These are phyloP conservation scores for Campoletis raptor DNA, from an alignment of 2,888 invertebrate species.

Conservation along the genomic window DNA sequence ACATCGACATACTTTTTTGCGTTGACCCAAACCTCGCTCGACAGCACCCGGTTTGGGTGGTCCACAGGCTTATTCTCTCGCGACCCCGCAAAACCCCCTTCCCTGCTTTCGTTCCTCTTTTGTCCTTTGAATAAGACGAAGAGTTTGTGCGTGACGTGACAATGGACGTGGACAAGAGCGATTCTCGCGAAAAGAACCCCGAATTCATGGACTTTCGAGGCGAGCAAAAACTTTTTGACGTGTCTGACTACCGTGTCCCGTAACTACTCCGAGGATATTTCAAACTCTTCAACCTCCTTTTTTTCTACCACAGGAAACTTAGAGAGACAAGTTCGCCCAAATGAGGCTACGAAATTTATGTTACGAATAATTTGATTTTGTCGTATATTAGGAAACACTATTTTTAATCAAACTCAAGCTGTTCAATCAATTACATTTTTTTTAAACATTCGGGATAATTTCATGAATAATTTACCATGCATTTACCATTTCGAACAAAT, in stretches of 20 bases:
- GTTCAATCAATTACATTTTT: not conserved
- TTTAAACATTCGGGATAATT: not conserved
- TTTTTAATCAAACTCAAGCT: not conserved
- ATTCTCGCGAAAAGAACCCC: slow-evolving; percentile 56
- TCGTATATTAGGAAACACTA: not conserved
- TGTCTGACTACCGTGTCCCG: slow-evolving; percentile 57
- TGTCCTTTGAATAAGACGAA: slow-evolving; percentile 56
- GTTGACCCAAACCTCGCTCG: slow-evolving; percentile 64
- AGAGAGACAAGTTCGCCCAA: not conserved
- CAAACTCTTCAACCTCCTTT: not conserved
- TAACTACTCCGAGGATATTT: slow-evolving; percentile 36
- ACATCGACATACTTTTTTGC: slow-evolving; percentile 71
- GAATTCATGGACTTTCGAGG: slow-evolving; percentile 58
- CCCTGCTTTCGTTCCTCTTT: not conserved
- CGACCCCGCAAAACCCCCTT: slow-evolving; percentile 9
- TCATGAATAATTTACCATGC: not conserved
- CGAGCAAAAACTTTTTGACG: slow-evolving; percentile 27
- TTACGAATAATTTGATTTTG: not conserved
- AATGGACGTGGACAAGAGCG: slow-evolving; percentile 53
- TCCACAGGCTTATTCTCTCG: slow-evolving; percentile 53
- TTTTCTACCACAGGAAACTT: not conserved
- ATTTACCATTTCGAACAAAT: not conserved
- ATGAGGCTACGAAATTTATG: not conserved
- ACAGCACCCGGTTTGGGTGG: slow-evolving; percentile 69
- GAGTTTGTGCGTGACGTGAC: slow-evolving; percentile 62